Evolutionary conservation across 2,888 invertebrate genomes (phyloP), one percentile per base, ranked within the genome.

Genomic region (Drosophila mettleri): DNA sequence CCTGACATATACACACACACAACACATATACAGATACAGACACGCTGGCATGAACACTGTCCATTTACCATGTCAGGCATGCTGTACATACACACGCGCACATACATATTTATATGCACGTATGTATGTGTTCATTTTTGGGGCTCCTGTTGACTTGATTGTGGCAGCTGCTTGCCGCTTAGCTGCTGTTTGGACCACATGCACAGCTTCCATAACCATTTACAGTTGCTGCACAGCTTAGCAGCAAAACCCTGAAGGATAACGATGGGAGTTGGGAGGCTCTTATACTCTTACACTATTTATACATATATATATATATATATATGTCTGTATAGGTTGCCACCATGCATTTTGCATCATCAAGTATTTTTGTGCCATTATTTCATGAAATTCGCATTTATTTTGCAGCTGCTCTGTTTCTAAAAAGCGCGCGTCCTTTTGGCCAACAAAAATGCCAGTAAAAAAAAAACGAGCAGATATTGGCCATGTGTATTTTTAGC

Each of bases 311-410:
- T 31, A 7, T 46, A 18, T 46, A 18, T 46, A 7, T 27, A 6
- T 38, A 9, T 24, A n/a, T 43, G 18, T 8, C 12, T 31, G 31
- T 39, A 22, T 39, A 16, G 39, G 16, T 39, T 20, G 49, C 39
- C 41, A 33, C 69, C 68, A 58, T 74, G 70, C 69, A 84, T 85
- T 78, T 78, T 79, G 72, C 80, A 79, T 85, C 77, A 76, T 72
- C 76, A 82, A 79, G 74, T 72, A 88, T 86, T 86, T 88, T 82
- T 73, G 74, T 76, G 65, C 86, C 73, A 82, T 88, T 86, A 83
- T 85, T 76, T 80, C 75, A 80, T 80, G 78, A 78, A 88, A 78
- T 78, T 76, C 76, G 64, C 88, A 85, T 85, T 88, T 88, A 78
- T 87, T 87, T 72, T 81, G 65, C 83, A 83, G 80, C 70, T 82